Base-by-base conservation (phyloP, 2,797 vertebrate genomes). In the Pteronotus mesoamericanus region DNA sequence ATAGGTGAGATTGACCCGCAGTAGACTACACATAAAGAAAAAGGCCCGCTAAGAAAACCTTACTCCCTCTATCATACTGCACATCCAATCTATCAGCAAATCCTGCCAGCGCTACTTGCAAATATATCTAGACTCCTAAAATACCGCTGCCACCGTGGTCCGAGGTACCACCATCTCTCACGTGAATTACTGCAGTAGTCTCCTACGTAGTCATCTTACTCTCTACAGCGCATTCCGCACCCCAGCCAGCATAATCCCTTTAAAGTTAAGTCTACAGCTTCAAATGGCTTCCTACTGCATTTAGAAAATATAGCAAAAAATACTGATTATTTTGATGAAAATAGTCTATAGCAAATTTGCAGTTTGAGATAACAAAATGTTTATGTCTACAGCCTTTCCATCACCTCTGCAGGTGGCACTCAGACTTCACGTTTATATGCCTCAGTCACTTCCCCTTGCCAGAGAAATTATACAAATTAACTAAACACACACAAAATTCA, bases 401-500 rank as follows among this genome's bases (percentile, higher is more conserved):
- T 46, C 94, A 57, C 92, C 53, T 91, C 5, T 55, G 34, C 10
- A 91, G 66, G 44, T 82, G 80, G 96, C 39, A 78, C 37, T 74
- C 61, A 80, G 80, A 95, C 46, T 59, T 37, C 18, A 80, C 5
- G 83, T 46, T 80, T 79, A 68, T 29, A 71, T 12, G 86, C 74
- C 46, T 92, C 84, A 68, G 93, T 79, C 83, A 95, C 32, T 78
- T 78, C 48, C n/a, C 61, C 66, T 79, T 61, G 34, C 18, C 84
- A 78, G 48, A 93, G 44, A 97, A 93, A 79, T 94, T 55, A 89
- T 29, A 69, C 22, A 92, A 92, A 90, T 86, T 86, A 85, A 57
- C 85, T 90, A 93, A 71, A 80, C 29, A 86, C 8, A 79, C 10
- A 87, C n/a, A 94, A 53, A 93, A 57, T 15, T 89, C 83, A 96